Conservation (phyloP, 2,888 invertebrate species). For the Ophonus ardosiacus region DNA sequence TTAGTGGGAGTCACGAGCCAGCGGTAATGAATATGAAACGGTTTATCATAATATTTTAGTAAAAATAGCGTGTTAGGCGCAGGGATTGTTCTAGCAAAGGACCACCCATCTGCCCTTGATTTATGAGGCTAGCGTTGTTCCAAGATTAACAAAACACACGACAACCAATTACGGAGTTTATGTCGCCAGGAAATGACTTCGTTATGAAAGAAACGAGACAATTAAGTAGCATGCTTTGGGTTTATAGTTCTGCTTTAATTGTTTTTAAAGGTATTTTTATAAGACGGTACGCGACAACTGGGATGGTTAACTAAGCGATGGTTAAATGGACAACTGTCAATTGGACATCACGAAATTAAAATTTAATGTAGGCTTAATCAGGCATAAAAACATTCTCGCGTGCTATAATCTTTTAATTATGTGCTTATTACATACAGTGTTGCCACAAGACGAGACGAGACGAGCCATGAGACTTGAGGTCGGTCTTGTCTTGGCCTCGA, state of each 20-base stretch:
- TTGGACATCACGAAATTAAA: too few relatives aligned
- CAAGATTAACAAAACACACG: background rate
- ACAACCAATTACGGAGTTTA: background rate
- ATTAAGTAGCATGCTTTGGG: background rate
- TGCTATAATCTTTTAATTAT: too few relatives aligned
- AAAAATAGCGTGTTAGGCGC: conserved; percentile 26
- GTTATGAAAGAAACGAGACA: background rate
- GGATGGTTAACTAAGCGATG: too few relatives aligned
- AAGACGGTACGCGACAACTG: too few relatives aligned
- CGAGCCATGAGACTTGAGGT: too few relatives aligned
- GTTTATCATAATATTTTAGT: conserved; percentile 34
- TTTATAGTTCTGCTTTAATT: background rate
- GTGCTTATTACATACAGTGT: too few relatives aligned
- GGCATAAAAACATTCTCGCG: too few relatives aligned
- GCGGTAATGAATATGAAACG: conserved; percentile 42
- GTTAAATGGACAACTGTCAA: too few relatives aligned
- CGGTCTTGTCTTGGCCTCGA: too few relatives aligned
- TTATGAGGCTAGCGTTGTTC: background rate
- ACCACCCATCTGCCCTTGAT: conserved; percentile 11
- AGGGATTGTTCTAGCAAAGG: background rate
- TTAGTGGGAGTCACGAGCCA: conserved; percentile 26
- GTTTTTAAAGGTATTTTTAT: too few relatives aligned
- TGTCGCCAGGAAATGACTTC: background rate
- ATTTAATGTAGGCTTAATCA: too few relatives aligned
- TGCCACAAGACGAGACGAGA: too few relatives aligned